phyloP scores from a whole-genome alignment of 2,888 invertebrate genomes.

The Synanthedon tipuliformis region DNA sequence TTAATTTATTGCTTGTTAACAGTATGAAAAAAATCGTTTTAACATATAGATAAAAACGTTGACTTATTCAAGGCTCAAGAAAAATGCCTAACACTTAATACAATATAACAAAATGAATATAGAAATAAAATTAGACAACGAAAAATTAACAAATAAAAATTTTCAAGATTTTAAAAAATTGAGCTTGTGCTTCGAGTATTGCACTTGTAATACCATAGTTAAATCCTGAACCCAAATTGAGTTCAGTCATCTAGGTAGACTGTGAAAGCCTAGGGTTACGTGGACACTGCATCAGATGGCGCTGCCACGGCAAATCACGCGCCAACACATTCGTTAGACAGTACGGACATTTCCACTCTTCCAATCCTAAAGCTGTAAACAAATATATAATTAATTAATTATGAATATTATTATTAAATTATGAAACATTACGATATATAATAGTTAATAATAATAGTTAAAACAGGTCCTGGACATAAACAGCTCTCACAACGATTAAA shows the following conservation, averaged over 20 bases:
- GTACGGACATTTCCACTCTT: conserved; percentile 86
- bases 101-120: no score
- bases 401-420: not conserved
- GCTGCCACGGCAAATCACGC: conserved; percentile 85
- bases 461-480: no score
- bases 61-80: no score
- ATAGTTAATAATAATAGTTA: no score
- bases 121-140: no score
- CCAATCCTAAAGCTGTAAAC: conserved; percentile 51
- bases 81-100: no score
- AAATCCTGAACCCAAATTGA: not conserved
- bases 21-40: no score
- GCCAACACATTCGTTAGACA: conserved; percentile 83
- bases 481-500: no score
- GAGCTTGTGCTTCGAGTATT: not conserved
- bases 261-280: conserved; percentile 49
- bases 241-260: conserved; percentile 12
- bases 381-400: not conserved
- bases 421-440: no score
- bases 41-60: no score
- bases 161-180: not conserved
- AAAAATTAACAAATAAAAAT: no score
- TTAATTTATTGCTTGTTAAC: no score
- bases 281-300: conserved; percentile 77
- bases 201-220: not conserved